These are phyloP conservation scores for Dysdera silvatica DNA, from an alignment of 1,140 invertebrate species.

Conservation along the genomic window DNA sequence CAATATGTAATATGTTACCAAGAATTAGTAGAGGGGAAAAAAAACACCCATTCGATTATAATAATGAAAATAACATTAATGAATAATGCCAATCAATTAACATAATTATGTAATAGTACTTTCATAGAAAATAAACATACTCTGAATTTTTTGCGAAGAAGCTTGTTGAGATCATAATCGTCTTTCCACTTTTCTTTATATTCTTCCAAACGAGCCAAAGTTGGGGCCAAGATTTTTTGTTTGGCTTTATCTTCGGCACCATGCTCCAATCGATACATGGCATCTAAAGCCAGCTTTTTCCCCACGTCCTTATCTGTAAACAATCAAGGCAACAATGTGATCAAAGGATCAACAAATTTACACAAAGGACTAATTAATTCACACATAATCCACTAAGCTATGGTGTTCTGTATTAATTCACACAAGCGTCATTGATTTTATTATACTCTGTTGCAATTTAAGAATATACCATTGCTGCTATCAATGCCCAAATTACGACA, in stretches of 20 bases:
- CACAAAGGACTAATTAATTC: background rate
- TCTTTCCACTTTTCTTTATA: slow-evolving; percentile 77
- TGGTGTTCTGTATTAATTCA: too few species aligned
- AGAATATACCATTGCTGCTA: too few species aligned
- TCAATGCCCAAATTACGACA: too few species aligned
- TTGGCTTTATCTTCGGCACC: slow-evolving; percentile 67
- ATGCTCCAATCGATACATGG: slow-evolving; percentile 94
- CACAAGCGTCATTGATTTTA: too few species aligned
- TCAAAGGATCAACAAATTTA: background rate
- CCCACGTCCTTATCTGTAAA: slow-evolving; percentile 75
- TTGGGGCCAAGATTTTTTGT: slow-evolving; percentile 60
- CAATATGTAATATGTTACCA: too few species aligned
- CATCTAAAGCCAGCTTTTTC: slow-evolving; percentile 79
- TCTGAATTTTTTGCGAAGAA: slow-evolving; percentile 70
- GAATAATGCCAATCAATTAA: background rate
- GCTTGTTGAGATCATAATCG: slow-evolving; percentile 79
- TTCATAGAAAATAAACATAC: slow-evolving; percentile 46
- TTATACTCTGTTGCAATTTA: too few species aligned
- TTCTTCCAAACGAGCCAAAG: slow-evolving; percentile 63
- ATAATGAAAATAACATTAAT: background rate
- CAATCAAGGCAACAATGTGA: slow-evolving; percentile 6
- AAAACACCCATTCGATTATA: background rate
- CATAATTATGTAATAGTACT: background rate
- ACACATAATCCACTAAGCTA: too few species aligned
- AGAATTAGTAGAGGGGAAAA: too few species aligned